Conservation (phyloP, 92 coral and sea anemone species). For the Porites cylindrica region DNA sequence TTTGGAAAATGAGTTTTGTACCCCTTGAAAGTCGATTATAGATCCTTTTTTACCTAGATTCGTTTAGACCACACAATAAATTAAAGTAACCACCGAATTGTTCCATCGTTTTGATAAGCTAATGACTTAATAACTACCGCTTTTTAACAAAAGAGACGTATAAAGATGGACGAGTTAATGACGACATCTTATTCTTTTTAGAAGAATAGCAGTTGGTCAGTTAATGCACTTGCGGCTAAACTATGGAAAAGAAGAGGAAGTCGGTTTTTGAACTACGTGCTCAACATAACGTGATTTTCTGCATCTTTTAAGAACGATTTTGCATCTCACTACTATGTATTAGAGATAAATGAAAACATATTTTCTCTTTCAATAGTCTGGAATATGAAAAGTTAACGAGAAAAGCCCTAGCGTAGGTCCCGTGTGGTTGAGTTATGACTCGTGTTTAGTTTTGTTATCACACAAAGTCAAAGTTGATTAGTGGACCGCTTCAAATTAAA, state of each 20-base stretch:
- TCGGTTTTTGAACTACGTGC: neutral
- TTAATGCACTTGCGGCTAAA: neutral
- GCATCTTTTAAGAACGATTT: neutral
- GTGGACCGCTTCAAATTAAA: neutral
- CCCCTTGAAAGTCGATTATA: neutral
- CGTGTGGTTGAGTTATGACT: neutral
- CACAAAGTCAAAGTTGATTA: neutral
- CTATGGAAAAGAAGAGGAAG: neutral
- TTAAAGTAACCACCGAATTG: neutral
- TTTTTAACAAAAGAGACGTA: neutral
- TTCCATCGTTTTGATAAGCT: neutral
- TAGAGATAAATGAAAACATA: too few relatives aligned
- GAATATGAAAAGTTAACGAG: too few relatives aligned
- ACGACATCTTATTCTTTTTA: neutral
- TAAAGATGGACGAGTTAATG: neutral
- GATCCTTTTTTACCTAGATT: neutral
- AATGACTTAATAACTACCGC: neutral
- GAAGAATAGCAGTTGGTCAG: neutral
- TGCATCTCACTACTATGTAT: too few relatives aligned
- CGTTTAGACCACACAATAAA: constrained; percentile 8
- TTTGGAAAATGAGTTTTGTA: neutral
- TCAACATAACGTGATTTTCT: neutral
- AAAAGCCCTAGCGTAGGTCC: neutral
- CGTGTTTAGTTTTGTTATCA: neutral
- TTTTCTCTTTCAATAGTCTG: too few relatives aligned